Conservation (phyloP, 2,113 vertebrate species). For the Perca flavescens region DNA sequence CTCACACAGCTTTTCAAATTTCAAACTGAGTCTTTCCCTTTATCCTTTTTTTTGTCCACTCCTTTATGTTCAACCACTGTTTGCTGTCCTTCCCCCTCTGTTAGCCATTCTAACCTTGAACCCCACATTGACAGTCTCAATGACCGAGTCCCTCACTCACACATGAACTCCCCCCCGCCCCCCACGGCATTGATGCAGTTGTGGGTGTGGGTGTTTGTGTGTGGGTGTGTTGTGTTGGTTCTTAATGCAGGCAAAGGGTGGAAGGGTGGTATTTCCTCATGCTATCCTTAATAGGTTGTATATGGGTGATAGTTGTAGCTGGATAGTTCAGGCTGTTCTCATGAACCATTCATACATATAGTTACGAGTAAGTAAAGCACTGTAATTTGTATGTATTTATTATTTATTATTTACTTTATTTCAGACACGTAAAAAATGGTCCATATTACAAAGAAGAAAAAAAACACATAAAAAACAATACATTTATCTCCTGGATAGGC, state of each 20-base stretch:
- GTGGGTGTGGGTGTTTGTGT: constrained; percentile 21
- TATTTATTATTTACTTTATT: no score
- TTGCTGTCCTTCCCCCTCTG: constrained; percentile 30
- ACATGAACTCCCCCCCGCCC: constrained; percentile 61
- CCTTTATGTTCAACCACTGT: background rate
- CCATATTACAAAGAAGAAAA: no score
- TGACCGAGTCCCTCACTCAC: constrained; percentile 57
- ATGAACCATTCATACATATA: no score
- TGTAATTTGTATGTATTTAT: no score
- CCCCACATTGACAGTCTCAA: constrained; percentile 60
- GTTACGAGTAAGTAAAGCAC: no score
- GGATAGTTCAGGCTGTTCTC: no score
- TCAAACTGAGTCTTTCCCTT: constrained; percentile 20
- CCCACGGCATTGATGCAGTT: constrained; percentile 42
- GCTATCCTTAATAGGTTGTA: constrained; percentile 33
- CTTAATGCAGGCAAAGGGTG: constrained; percentile 36
- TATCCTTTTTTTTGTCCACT: background rate
- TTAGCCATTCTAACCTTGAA: constrained; percentile 76
- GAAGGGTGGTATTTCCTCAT: constrained; percentile 59
- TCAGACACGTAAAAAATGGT: no score
- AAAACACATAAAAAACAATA: no score
- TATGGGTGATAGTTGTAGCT: background rate
- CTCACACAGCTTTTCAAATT: background rate
- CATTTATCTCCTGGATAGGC: no score
- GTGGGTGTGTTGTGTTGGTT: constrained; percentile 21